These are phyloP conservation scores for Osmoderma eremita DNA, from an alignment of 2,888 invertebrate genomes.

Conservation along the genomic window DNA sequence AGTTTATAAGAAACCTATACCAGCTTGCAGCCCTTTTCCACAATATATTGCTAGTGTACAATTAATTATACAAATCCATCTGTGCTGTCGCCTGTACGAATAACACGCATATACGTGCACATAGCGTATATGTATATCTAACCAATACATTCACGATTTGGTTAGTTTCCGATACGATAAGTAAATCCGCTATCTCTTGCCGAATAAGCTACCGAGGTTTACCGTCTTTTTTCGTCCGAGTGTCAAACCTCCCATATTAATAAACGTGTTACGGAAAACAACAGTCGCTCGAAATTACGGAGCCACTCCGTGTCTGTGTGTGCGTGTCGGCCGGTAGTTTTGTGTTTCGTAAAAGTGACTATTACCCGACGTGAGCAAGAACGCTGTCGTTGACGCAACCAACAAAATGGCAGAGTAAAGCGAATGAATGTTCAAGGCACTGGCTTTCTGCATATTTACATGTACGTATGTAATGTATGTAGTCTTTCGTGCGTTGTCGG, in stretches of 20 bases:
- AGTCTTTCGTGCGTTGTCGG: constrained; percentile 10
- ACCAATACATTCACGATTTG: constrained; percentile 27
- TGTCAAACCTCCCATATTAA: constrained; percentile 34
- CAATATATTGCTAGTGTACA: too few species aligned
- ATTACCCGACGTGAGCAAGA: constrained; percentile 26
- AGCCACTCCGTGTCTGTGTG: constrained; percentile 32
- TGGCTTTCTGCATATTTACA: constrained; percentile 9
- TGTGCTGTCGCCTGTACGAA: background rate
- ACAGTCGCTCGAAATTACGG: constrained; percentile 36
- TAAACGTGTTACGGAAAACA: constrained; percentile 37
- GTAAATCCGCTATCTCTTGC: constrained; percentile 37
- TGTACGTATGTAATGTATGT: constrained; percentile 12
- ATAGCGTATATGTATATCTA: background rate
- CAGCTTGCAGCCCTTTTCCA: too few species aligned
- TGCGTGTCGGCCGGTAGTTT: constrained; percentile 31
- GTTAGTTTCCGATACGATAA: constrained; percentile 38
- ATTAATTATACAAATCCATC: constrained; percentile 1
- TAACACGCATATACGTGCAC: background rate
- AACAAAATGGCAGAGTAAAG: constrained; percentile 22
- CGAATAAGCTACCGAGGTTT: constrained; percentile 31
- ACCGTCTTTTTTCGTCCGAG: constrained; percentile 35
- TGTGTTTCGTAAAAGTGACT: constrained; percentile 32
- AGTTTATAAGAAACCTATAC: too few species aligned
- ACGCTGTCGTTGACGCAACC: constrained; percentile 27
- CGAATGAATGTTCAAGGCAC: constrained; percentile 3